Conservation (phyloP, 2,113 vertebrate genomes). For the Trogon surrucura region DNA sequence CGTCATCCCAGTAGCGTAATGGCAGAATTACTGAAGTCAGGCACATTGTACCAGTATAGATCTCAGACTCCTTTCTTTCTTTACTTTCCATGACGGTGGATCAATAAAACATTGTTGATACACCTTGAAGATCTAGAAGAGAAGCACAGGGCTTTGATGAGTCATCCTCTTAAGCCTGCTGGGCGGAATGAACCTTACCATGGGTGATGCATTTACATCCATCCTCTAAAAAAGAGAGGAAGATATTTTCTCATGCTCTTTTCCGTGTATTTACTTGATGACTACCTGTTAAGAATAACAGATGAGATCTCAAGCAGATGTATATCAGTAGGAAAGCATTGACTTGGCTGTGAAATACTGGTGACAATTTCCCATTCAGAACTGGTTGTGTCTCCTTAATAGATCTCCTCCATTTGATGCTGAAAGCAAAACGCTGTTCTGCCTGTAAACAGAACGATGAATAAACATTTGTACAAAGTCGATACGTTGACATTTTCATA, state of each 20-base stretch:
- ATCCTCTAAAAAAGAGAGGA: slow-evolving; percentile 3
- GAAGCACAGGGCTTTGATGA: slow-evolving; percentile 52
- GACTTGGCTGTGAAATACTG: neutral
- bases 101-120: slow-evolving; percentile 60
- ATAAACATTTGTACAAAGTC: slow-evolving; percentile 43
- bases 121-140: slow-evolving; percentile 40
- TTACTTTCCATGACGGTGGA: slow-evolving; percentile 35
- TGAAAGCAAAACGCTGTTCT: neutral
- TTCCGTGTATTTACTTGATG: neutral
- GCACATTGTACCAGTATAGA: neutral
- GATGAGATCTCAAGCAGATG: neutral
- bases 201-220: slow-evolving; percentile 26
- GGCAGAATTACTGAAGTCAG: neutral
- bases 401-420: neutral
- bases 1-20: neutral
- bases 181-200: slow-evolving; percentile 28
- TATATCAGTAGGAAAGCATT: neutral
- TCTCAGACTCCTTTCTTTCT: slow-evolving; percentile 7
- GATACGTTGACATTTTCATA: slow-evolving; percentile 58
- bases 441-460: neutral
- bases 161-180: slow-evolving; percentile 57
- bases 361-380: neutral
- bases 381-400: neutral
- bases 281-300: slow-evolving; percentile 23
- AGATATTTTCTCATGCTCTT: slow-evolving; percentile 37